Percentiles rank a stretch among this genome's conserved stretches.
phyloP scores from a whole-genome alignment of 1,140 invertebrate species.

The Cyclina sinensis region DNA sequence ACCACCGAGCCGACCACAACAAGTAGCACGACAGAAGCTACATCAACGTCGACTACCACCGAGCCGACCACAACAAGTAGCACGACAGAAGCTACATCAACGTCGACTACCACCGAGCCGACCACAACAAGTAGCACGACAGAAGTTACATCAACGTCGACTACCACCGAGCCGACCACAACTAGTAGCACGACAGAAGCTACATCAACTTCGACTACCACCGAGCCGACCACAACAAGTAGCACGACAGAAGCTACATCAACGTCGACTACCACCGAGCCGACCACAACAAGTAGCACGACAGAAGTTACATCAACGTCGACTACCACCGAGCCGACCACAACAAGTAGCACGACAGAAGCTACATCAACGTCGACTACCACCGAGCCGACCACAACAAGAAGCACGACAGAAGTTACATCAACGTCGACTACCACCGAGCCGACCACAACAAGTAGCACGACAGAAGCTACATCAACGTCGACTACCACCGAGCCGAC shows the following conservation, averaged over 20 bases:
- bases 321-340: conserved; percentile 10
- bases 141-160: not conserved
- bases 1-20: not conserved
- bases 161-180: not conserved
- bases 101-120: not conserved
- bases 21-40: not conserved
- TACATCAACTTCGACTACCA: not conserved
- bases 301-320: not conserved
- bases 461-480: not conserved
- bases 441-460: conserved; percentile 27
- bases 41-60: not conserved
- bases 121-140: not conserved
- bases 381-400: not conserved
- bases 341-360: not conserved
- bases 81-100: not conserved
- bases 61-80: not conserved
- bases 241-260: not conserved
- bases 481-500: not conserved
- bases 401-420: conserved; percentile 6
- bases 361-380: not conserved
- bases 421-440: not conserved
- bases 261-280: not conserved
- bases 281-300: not conserved
- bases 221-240: not conserved
- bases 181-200: not conserved